Evolutionary conservation across 1,140 invertebrate genomes (phyloP).

Genomic region (Drosophila simulans): DNA sequence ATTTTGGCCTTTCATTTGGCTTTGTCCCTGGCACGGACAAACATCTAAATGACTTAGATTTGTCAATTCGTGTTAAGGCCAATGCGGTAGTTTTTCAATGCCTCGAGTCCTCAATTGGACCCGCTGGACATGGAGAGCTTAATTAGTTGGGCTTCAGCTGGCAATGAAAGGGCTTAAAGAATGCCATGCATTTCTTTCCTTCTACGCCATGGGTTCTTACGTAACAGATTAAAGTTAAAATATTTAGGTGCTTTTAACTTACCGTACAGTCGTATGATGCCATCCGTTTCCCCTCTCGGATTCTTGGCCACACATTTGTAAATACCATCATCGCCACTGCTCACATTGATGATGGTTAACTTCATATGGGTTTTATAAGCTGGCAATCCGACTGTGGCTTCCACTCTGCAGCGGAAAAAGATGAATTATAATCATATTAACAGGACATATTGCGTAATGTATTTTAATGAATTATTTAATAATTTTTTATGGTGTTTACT

Average conservation of each 20-base stretch:
- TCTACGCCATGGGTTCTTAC: neutral
- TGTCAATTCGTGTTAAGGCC: constrained; percentile 79
- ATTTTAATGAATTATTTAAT: neutral
- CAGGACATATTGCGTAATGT: neutral
- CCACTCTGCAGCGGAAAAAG: constrained; percentile 82
- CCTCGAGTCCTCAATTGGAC: constrained; percentile 21
- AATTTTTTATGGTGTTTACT: constrained; percentile 16
- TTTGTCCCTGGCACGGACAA: constrained; percentile 48
- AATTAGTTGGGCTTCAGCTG: constrained; percentile 52
- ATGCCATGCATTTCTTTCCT: constrained; percentile 9
- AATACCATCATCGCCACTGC: constrained; percentile 92
- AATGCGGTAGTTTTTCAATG: constrained; percentile 67
- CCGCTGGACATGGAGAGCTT: constrained; percentile 42
- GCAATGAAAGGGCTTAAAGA: constrained; percentile 14
- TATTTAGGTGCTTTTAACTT: constrained; percentile 85
- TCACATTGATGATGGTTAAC: constrained; percentile 90
- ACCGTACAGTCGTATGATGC: constrained; percentile 95
- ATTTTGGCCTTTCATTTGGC: constrained; percentile 38
- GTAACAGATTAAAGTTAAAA: constrained; percentile 17
- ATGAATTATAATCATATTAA: neutral
- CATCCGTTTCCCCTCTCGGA: constrained; percentile 95
- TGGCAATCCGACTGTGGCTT: constrained; percentile 88
- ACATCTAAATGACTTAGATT: constrained; percentile 71
- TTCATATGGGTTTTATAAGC: constrained; percentile 94
- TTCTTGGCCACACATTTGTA: constrained; percentile 96